Conservation (phyloP, 2,888 invertebrate species). For the Drosophila aldrichi region DNA sequence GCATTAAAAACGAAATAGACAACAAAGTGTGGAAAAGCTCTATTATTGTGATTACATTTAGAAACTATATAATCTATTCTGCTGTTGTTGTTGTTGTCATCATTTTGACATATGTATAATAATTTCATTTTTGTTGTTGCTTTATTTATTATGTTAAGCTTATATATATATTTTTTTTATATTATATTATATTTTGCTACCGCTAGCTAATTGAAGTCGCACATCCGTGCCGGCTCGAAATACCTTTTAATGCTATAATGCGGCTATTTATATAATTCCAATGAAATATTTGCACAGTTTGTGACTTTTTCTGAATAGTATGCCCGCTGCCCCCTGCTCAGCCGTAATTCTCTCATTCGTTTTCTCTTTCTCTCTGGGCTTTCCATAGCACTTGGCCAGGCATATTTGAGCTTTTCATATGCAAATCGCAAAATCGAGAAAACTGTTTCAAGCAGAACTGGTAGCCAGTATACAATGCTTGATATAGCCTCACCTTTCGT, state of each 20-base stretch:
- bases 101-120: slow-evolving; percentile 55
- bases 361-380: not conserved
- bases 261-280: slow-evolving; percentile 34
- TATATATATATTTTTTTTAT: not conserved
- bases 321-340: not conserved
- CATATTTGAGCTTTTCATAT: slow-evolving; percentile 27
- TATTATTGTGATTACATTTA: slow-evolving; percentile 40
- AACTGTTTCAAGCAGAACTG: slow-evolving; percentile 12
- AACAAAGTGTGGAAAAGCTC: slow-evolving; percentile 28
- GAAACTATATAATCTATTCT: slow-evolving; percentile 28
- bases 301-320: slow-evolving; percentile 22
- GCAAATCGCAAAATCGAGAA: slow-evolving; percentile 12
- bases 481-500: slow-evolving; percentile 17
- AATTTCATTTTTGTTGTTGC: slow-evolving; percentile 30
- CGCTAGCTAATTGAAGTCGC: slow-evolving; percentile 42
- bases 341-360: not conserved
- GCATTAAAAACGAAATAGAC: slow-evolving; percentile 14
- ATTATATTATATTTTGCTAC: not conserved
- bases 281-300: slow-evolving; percentile 43
- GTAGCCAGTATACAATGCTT: slow-evolving; percentile 4
- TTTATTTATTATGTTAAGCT: slow-evolving; percentile 1
- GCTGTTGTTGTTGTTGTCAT: slow-evolving; percentile 33
- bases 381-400: slow-evolving; percentile 31
- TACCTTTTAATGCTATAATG: slow-evolving; percentile 28
- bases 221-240: slow-evolving; percentile 44